Evolutionary conservation across 2,113 vertebrate species (phyloP).

Genomic region (Charadrius vociferus): DNA sequence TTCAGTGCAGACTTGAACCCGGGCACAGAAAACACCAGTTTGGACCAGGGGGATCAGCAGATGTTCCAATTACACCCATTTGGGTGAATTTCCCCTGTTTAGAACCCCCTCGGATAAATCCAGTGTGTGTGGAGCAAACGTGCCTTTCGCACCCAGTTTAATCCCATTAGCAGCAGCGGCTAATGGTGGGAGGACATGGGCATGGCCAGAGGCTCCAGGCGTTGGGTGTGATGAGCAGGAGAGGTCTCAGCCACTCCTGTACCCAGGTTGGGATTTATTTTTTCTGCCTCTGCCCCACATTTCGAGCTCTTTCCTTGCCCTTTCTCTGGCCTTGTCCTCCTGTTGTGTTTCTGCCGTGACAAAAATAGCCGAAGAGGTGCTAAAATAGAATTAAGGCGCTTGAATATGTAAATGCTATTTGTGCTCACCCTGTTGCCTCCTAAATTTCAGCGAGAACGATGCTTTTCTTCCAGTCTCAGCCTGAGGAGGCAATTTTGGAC

Average conservation of each 20-base stretch:
- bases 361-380: conserved; percentile 24
- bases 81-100: neutral
- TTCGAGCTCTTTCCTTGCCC: neutral
- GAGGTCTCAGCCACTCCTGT: neutral
- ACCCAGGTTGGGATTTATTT: neutral
- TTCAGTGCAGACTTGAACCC: too few species aligned
- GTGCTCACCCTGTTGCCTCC: neutral
- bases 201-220: neutral
- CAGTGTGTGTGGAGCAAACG: neutral
- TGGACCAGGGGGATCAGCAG: neutral
- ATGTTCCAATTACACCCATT: neutral
- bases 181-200: rapidly evolving
- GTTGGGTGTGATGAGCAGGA: rapidly evolving
- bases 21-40: neutral
- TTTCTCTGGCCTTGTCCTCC: conserved; percentile 43
- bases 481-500: neutral
- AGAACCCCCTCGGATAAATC: neutral
- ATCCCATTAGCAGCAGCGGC: neutral
- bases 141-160: neutral
- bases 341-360: neutral
- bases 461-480: neutral
- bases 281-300: conserved; percentile 19
- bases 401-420: neutral
- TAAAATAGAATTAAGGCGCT: conserved; percentile 44
- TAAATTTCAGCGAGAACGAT: neutral